Evolutionary conservation across 2,113 vertebrate species (phyloP).

Genomic region (Ptilonorhynchus violaceus): DNA sequence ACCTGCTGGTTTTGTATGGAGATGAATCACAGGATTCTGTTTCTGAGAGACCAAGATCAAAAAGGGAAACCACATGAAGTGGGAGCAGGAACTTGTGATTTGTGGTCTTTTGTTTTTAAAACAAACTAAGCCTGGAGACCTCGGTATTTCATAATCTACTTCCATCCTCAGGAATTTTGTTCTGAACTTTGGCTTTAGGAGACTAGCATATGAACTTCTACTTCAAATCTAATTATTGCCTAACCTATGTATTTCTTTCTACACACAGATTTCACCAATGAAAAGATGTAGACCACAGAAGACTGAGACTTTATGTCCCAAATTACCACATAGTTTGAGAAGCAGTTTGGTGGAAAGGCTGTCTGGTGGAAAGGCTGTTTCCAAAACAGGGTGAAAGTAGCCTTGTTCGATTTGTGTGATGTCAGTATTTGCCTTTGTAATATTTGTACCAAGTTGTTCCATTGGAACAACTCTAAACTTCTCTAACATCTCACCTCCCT

Average conservation of each 20-base stretch:
- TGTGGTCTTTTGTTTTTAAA: neutral
- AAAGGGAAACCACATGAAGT: neutral
- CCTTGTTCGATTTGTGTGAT: neutral
- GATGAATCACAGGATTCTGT: neutral
- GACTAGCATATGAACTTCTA: neutral
- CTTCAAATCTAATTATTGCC: neutral
- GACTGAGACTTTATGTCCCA: neutral
- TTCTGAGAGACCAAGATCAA: neutral
- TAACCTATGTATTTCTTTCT: neutral
- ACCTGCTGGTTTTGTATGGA: neutral
- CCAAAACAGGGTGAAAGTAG: neutral
- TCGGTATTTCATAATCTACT: neutral
- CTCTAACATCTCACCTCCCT: neutral
- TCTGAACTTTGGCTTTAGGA: neutral
- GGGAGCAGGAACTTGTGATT: neutral
- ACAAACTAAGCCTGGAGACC: neutral
- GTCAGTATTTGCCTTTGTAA: neutral
- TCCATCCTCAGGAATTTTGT: neutral
- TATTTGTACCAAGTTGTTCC: neutral
- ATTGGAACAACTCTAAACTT: neutral
- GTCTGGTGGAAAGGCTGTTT: neutral
- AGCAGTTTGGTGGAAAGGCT: neutral
- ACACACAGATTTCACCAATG: neutral
- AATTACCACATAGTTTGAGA: neutral
- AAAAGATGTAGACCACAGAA: neutral